Base-by-base conservation (phyloP, 2,797 vertebrate genomes). In the Paramormyrops hopkinsi region DNA sequence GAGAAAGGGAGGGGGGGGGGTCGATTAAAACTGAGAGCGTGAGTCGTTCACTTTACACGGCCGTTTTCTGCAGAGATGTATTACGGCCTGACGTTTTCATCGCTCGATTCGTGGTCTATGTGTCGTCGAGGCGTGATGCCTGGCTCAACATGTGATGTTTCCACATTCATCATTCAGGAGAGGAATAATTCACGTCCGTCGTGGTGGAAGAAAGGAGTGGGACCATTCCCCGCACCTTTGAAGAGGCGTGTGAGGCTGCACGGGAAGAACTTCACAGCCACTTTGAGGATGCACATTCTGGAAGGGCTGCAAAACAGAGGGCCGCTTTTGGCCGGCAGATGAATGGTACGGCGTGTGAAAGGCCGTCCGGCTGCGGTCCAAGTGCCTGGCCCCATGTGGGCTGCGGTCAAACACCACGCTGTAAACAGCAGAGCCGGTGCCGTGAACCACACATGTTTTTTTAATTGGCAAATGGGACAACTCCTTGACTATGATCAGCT, bases 391-490 rank as follows among this genome's bases (percentile, higher is more conserved):
- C 90, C 29, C 89, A 89, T 89, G 62, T 53, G 4, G 86, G 89
- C 90, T 93, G 93, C 92, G 92, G 87, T 94, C 93, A 92, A 94
- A 94, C 59, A 89, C n/a, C 37, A 56, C 4, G 85, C 91, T 90
- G 89, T 95, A 93, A 95, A 95, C 91, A 84, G 86, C 48, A 82
- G 91, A 92, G 89, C 50, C 62, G 11, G 48, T 90, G 94, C 90
- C 89, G 82, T 92, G 92, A 92, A 91, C 92, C 83, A 90, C 91
- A 88, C 90, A 37, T 90, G 90, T 90, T 89, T 93, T 12, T 95
- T 94, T 96, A 94, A 94, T 93, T 91, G 92, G 92, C 92, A 91
- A 93, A 93, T 93, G 92, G 86, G 90, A 90, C 89, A 92, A 93
- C 92, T 91, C 92, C 92, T 93, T 91, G 93, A 59, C 91, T 92